Base-by-base conservation (phyloP, 1,140 invertebrate species). In the Brachystomella parvula region DNA sequence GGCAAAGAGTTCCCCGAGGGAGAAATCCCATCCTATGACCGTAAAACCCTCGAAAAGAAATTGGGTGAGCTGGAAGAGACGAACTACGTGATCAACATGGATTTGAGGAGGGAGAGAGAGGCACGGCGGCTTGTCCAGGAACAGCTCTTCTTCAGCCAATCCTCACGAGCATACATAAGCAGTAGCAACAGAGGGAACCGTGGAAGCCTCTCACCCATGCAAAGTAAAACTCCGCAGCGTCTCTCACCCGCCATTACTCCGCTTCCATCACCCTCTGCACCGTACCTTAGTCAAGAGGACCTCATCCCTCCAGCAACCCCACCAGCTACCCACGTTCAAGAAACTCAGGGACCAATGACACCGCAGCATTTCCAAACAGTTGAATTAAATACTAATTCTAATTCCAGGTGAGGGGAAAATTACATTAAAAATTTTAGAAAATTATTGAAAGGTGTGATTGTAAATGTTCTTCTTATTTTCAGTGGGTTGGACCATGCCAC, bases 41-140 rank as follows among this genome's bases (percentile, higher is more conserved):
- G 31, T 29, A 32, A 65, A 44, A 44, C 32, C 21, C 61, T 71
- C 24, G 21, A 53, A 53, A 35, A 44, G 56, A 69, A 71, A 33
- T 47, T 71, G 2, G 65, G 47, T 26, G 63, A 65, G 44, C 31
- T 71, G 26, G 66, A 71, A 39, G 17, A 53, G 17, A 30, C 24
- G 3, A 67, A 62, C 49, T 67, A 47, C 33, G 29, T 30, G 19
- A 61, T 73, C 2, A 63, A 64, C 17, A 60, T 73, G 33, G 71
- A 73, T 56, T 35, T 73, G 28, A 29, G 59, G 32, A 32, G 71
- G 30, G 68, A 73, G 39, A 57, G 47, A 28, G 58, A 73, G 35
- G 68, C 65, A 17, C 15, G 71, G 21, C 35, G 66, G 15, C 29
- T 70, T 2, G 61, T 70, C 15, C 68, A 73, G 65, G 71, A 70